Evolutionary conservation across 2,113 vertebrate genomes (phyloP), one percentile per base, ranked within the genome.

Genomic region (Ursus arctos): DNA sequence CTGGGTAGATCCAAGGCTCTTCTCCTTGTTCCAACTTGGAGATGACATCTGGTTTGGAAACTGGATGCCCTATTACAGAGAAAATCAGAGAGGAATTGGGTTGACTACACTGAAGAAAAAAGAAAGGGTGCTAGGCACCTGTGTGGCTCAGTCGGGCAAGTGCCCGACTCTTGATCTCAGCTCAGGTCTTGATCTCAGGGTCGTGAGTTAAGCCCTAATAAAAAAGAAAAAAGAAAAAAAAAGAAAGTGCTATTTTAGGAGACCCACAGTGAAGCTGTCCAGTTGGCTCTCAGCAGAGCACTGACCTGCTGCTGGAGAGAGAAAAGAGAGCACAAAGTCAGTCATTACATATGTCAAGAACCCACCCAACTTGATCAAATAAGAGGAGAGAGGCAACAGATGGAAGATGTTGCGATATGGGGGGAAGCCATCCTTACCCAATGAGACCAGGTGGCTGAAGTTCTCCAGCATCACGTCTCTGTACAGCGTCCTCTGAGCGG

Each of bases 31-130:
- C 95, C 94, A 98, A 81, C 81, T 77, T 97, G 76, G 94, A 97
- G 82, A 97, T 97, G 71, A 98, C 76, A 71, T 94, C 94, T 93
- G 97, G 97, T 88, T 97, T 98, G 67, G 95, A 96, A 95, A 96
- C 36, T 85, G 92, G 76, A 91, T 95, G 72, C 12, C 95, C 97
- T 98, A 91, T 82, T 77, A 69, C 71, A 84, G 36, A 36, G 43
- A 96, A 97, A 97, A 97, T 65, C 69, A 96, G 13, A 65, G 40
- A 94, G 63, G 69, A 96, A 83, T 0, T 95, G 28, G 40, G 15
- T 63, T 88, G 33, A 80, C 10, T 74, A 31, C n/a, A 95, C 8
- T 31, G n/a, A 95, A 95, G 69, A 59, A 61, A 76, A 24, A 90
- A 92, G 24, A 67, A 26, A 51, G 65, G 82, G 31, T 63, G 2